Base-by-base conservation (phyloP, 2,113 vertebrate species). In the Aegithalos caudatus region DNA sequence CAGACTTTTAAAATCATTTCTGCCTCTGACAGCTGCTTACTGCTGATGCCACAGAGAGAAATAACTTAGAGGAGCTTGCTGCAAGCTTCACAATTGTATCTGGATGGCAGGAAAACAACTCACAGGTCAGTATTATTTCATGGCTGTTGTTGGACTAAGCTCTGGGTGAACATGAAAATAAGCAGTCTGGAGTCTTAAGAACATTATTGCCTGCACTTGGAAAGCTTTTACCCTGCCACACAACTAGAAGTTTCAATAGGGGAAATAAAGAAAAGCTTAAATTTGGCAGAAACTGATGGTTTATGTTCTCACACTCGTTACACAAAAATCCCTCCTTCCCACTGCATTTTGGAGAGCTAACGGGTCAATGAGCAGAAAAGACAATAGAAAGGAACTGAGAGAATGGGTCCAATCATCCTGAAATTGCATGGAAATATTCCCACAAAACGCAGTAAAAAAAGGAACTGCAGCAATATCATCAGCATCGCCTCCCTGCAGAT, bases 241-340 rank as follows among this genome's bases (percentile, higher is more conserved):
- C 70, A 97, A 48, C 85, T 90, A 85, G 70, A 82, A 80, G 57
- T 62, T 87, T 94, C 74, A 90, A 77, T 48, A 67, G 54, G 20
- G 53, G 42, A 90, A 87, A 79, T 79, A 86, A 96, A 96, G 66
- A 95, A 94, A 90, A 92, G 72, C 91, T 84, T 79, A 77, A 76
- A 77, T 80, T 79, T 90, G 87, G 91, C 95, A 94, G 95, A 95
- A 95, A 84, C 40, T 2, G 23, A 35, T 31, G 29, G 62, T 66
- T 95, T 91, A 78, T 42, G 64, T 95, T 95, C 95, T 96, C 94
- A 95, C 93, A 94, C 71, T 94, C 3, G 0, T 82, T 76, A 94
- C 54, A 82, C 70, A 92, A 73, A 95, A 95, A 80, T 51, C 53
- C 21, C 65, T 87, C 89, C 58, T 90, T 94, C 62, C 67, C 54